Evolutionary conservation across 2,113 vertebrate species (phyloP).

Genomic region (Menidia beryllina): DNA sequence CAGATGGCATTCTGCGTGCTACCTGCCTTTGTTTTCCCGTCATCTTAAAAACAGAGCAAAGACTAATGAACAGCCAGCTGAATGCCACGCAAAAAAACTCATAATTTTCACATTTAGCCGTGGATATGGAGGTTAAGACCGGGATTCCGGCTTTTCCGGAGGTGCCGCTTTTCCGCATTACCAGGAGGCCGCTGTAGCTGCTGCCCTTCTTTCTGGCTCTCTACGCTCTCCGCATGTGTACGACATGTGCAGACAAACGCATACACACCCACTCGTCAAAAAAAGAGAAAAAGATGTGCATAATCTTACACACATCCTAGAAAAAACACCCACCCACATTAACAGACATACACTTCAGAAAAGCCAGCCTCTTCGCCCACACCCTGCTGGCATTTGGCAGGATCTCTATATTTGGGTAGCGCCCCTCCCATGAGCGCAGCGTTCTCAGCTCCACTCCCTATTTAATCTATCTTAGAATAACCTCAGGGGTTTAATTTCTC

Average conservation of each 20-base stretch:
- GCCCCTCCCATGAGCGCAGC: slow-evolving; percentile 49
- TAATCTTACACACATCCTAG: slow-evolving; percentile 21
- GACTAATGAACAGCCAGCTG: background rate
- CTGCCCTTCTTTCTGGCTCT: background rate
- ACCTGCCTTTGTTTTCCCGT: slow-evolving; percentile 30
- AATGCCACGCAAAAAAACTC: background rate
- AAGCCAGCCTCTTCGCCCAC: slow-evolving; percentile 50
- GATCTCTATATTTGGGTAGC: slow-evolving; percentile 62
- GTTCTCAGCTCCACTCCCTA: slow-evolving; percentile 54
- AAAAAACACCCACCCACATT: slow-evolving; percentile 41
- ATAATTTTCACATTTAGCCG: background rate
- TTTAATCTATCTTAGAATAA: slow-evolving; percentile 77
- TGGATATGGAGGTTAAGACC: too few relatives aligned
- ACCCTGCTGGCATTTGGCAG: slow-evolving; percentile 59
- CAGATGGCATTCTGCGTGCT: background rate
- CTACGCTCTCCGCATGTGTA: background rate
- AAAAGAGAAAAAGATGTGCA: background rate
- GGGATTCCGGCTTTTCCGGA: too few relatives aligned
- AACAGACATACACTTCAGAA: slow-evolving; percentile 43
- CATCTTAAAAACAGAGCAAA: slow-evolving; percentile 23
- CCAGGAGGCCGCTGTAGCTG: background rate
- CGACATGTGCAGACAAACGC: slow-evolving; percentile 2
- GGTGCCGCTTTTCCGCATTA: too few relatives aligned
- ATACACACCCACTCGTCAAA: background rate
- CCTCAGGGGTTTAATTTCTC: slow-evolving; percentile 75